Percentiles rank a stretch among this genome's conserved stretches.
Conservation (phyloP, 2,888 invertebrate genomes). For the Xestia ashworthii region DNA sequence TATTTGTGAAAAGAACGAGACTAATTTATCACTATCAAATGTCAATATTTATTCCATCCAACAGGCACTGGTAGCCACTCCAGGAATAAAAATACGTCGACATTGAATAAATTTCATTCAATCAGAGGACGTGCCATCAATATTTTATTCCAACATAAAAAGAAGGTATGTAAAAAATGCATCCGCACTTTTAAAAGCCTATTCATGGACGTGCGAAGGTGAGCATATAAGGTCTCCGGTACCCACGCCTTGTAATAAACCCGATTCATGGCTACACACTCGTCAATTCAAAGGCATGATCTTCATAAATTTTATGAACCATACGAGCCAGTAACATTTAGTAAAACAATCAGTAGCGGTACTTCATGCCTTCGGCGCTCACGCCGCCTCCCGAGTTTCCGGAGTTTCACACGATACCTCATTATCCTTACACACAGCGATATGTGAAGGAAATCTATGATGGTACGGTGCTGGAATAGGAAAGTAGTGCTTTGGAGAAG, state of each 20-base stretch:
- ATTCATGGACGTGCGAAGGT: conserved; percentile 47
- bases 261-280: conserved; percentile 62
- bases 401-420: conserved; percentile 83
- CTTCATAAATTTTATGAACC: conserved; percentile 70
- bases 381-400: conserved; percentile 74
- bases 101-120: conserved; percentile 38
- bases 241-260: conserved; percentile 63
- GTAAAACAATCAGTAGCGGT: conserved; percentile 88
- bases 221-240: conserved; percentile 12
- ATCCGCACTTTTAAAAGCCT: conserved; percentile 42
- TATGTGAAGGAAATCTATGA: conserved; percentile 60
- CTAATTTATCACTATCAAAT: background rate
- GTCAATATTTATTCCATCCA: conserved; percentile 17
- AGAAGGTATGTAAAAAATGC: background rate
- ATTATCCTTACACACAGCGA: conserved; percentile 67
- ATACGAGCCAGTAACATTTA: conserved; percentile 74
- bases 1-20: background rate
- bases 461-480: conserved; percentile 27
- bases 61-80: conserved; percentile 3
- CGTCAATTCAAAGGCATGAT: conserved; percentile 68
- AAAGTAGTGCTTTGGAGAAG: conserved; percentile 26
- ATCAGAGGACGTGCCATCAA: conserved; percentile 37
- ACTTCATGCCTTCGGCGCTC: conserved; percentile 83
- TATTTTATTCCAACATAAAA: conserved; percentile 41
- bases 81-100: conserved; percentile 14